phyloP scores from a whole-genome alignment of 2,113 vertebrate species.

The Herpetotheres cachinnans region DNA sequence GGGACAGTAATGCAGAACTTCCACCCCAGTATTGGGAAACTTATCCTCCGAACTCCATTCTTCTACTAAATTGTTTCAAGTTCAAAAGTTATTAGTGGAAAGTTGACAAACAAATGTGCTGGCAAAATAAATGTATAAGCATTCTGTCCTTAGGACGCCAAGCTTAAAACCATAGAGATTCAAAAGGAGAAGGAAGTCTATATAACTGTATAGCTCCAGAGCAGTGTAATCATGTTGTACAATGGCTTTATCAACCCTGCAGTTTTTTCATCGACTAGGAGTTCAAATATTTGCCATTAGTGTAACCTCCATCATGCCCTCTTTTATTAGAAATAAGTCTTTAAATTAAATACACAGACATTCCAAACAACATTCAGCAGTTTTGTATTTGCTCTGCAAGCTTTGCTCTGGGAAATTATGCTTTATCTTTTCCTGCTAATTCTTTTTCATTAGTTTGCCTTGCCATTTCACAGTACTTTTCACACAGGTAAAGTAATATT shows the following conservation, averaged over 20 bases:
- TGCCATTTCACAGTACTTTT: background rate
- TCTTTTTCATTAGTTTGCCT: slow-evolving; percentile 18
- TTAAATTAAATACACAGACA: background rate
- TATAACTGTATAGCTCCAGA: background rate
- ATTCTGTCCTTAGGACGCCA: background rate
- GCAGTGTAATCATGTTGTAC: background rate
- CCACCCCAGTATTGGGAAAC: background rate
- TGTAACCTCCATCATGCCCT: background rate
- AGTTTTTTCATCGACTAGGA: background rate
- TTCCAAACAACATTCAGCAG: background rate
- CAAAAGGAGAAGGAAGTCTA: background rate
- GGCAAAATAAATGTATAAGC: background rate
- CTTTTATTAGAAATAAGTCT: background rate
- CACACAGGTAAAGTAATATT: background rate
- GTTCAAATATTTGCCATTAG: slow-evolving; percentile 12
- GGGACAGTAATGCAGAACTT: background rate
- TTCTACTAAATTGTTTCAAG: background rate
- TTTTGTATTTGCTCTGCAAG: background rate
- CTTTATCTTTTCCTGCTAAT: background rate
- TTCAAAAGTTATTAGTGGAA: background rate
- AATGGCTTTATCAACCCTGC: background rate
- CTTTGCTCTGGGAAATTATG: background rate
- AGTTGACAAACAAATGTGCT: background rate
- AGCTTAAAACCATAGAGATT: background rate
- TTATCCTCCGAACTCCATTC: background rate